Conservation (phyloP, 2,888 invertebrate species). For the Rapana venosa region DNA sequence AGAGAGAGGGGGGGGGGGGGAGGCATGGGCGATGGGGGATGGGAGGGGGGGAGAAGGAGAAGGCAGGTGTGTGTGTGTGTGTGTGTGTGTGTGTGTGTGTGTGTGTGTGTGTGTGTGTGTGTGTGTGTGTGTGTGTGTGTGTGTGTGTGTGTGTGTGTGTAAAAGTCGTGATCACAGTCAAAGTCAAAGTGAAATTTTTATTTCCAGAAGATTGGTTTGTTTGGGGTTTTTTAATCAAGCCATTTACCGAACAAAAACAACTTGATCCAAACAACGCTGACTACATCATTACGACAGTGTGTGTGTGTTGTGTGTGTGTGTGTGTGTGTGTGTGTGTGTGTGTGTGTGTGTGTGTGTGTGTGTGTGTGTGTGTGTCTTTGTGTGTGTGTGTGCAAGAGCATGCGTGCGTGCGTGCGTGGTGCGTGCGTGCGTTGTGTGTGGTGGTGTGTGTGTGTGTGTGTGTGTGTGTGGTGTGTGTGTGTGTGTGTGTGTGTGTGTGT, state of each 20-base stretch:
- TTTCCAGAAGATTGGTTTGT: no score
- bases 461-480: background rate
- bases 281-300: no score
- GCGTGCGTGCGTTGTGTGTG: background rate
- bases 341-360: conserved; percentile 31
- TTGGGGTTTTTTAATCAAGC: no score
- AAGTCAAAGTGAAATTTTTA: no score
- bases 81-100: background rate
- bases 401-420: background rate
- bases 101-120: background rate
- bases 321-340: conserved; percentile 25
- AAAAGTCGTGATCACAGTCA: no score
- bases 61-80: background rate
- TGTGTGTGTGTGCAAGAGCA: background rate
- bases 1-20: background rate
- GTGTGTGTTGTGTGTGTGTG: background rate
- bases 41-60: background rate
- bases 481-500: background rate
- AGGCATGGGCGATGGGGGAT: background rate
- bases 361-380: background rate
- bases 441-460: background rate
- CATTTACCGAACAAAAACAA: no score
- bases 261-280: no score
- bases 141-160: background rate
- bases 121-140: background rate